A percentile compares a stretch with the other conserved stretches of the same genome.
Evolutionary conservation across 1,140 invertebrate species (phyloP).

Genomic region (Heliconius himera): DNA sequence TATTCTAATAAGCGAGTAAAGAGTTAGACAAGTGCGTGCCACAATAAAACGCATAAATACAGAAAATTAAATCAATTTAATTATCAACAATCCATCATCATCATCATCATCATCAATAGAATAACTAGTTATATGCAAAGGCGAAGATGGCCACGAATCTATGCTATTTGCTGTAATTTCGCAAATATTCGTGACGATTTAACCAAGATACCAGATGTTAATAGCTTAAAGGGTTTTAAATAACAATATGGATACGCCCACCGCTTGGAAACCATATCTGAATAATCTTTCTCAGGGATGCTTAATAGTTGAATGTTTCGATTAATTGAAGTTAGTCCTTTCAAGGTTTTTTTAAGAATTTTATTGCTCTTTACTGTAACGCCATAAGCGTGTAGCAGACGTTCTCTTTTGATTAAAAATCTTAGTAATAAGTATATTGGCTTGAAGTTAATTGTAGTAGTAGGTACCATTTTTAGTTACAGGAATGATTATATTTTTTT

Average conservation of each 20-base stretch:
- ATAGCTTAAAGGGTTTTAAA: slow-evolving; percentile 62
- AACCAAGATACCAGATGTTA: slow-evolving; percentile 47
- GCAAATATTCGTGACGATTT: slow-evolving; percentile 55
- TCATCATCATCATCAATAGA: slow-evolving; percentile 10
- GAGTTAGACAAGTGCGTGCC: no score
- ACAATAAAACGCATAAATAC: not conserved
- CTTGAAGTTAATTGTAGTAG: no score
- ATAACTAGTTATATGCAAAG: slow-evolving; percentile 35
- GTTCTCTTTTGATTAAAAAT: not conserved
- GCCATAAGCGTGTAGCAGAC: not conserved
- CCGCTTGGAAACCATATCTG: slow-evolving; percentile 50
- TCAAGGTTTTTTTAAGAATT: slow-evolving; percentile 44
- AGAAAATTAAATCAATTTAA: slow-evolving; percentile 1
- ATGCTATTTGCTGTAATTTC: slow-evolving; percentile 25
- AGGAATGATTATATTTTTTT: no score
- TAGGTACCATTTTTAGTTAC: no score
- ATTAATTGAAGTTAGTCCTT: slow-evolving; percentile 48
- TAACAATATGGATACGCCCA: slow-evolving; percentile 63
- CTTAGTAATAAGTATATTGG: no score
- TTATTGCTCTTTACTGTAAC: not conserved
- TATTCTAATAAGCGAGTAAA: no score
- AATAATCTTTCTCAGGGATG: slow-evolving; percentile 59
- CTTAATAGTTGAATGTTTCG: slow-evolving; percentile 33
- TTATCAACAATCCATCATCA: not conserved
- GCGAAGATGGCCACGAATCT: slow-evolving; percentile 33